phyloP scores from a whole-genome alignment of 2,888 invertebrate genomes.

The Hirtodrosophila cameraria region DNA sequence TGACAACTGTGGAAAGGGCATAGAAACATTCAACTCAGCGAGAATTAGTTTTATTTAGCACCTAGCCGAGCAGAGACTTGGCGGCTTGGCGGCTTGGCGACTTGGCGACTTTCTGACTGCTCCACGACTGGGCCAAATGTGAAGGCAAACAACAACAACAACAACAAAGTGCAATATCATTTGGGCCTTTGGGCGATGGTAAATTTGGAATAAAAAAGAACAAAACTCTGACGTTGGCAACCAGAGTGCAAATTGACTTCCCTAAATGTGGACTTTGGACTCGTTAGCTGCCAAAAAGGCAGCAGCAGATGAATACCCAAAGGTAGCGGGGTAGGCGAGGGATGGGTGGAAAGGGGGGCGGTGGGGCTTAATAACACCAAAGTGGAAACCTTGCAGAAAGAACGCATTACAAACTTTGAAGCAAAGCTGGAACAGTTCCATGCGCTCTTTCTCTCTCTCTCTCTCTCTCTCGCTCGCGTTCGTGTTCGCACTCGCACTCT shows the following conservation, averaged over 20 bases:
- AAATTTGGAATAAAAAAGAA: no score
- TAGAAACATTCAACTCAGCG: slow-evolving; percentile 9
- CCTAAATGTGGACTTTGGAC: slow-evolving; percentile 65
- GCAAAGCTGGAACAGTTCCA: slow-evolving; percentile 33
- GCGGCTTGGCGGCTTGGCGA: slow-evolving; percentile 5
- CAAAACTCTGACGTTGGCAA: slow-evolving; percentile 19
- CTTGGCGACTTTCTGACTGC: slow-evolving; percentile 1
- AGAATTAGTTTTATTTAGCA: slow-evolving; percentile 56
- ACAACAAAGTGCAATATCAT: slow-evolving; percentile 26
- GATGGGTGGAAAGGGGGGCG: no score
- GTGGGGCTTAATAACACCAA: no score
- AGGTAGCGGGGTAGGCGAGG: not conserved
- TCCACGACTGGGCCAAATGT: slow-evolving; percentile 43
- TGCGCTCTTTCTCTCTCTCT: slow-evolving; percentile 2
- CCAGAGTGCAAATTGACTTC: slow-evolving; percentile 28
- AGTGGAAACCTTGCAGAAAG: slow-evolving; percentile 18
- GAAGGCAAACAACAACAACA: slow-evolving; percentile 52
- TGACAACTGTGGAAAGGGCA: slow-evolving; percentile 16
- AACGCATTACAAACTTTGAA: slow-evolving; percentile 41
- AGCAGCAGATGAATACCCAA: slow-evolving; percentile 6
- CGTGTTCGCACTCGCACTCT: not conserved
- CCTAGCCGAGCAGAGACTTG: not conserved
- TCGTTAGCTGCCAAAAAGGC: slow-evolving; percentile 55
- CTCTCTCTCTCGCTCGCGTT: not conserved
- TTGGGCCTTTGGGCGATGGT: slow-evolving; percentile 22